Evolutionary conservation across 2,113 vertebrate genomes (phyloP), one percentile per base, ranked within the genome.

Genomic region (Semicossyphus pulcher): DNA sequence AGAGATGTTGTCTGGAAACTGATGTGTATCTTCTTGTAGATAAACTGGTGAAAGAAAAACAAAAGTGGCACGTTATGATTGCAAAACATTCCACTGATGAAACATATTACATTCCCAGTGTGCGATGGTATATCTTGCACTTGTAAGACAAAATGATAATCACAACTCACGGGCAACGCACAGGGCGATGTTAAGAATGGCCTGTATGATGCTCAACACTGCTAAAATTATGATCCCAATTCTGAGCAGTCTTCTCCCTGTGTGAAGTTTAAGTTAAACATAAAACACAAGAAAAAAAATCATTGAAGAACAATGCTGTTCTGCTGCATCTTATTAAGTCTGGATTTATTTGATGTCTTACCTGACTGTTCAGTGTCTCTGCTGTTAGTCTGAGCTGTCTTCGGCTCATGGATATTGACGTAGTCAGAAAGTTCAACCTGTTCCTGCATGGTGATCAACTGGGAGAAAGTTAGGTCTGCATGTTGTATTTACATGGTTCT

Each of bases 131-230:
- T 14, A 1, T 44, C 4, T 32, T 44, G n/a, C 47, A 8, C 68
- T 51, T 52, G 14, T 20, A n/a, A 39, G 2, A 56, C 11, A 26
- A 64, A 54, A 54, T 51, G n/a, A 16, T 15, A 26, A 23, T 4
- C n/a, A n/a, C n/a, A 69, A 87, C 84, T 89, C 76, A 86, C 87
- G 41, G n/a, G 47, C 21, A 42, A 83, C 34, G 7, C 23, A 28
- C 16, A 89, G 57, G 18, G 84, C 72, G 54, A 85, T 7, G 14
- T 85, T 81, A 15, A 86, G 79, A 41, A 7, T 11, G 7, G 73
- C 81, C 56, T 86, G 81, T 39, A 76, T 5, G 14, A 85, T 44
- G 2, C 76, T 86, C 42, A 89, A 10, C 15, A 61, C n/a, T n/a
- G 49, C 84, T 23, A 85, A 66, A 34, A 34, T 71, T 34, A 73